Base-by-base conservation (phyloP, 2,888 invertebrate genomes). In the Epinotia ramella region DNA sequence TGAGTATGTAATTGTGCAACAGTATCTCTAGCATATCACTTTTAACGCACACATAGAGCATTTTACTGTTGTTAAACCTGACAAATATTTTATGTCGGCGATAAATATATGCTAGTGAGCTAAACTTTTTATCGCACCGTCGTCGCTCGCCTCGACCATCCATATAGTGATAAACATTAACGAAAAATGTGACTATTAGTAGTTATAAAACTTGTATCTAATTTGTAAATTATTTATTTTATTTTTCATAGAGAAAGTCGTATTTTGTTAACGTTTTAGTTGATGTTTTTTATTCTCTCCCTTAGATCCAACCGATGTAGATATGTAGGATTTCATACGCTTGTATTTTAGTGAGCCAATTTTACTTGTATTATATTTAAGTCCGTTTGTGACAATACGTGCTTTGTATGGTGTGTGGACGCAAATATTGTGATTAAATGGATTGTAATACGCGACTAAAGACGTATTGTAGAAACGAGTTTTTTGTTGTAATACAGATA, bases 201-300 rank as follows among this genome's bases (percentile, higher is more conserved):
- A 88, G 87, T 79, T 73, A 76, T 78, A 89, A 89, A 91, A 92
- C 90, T 90, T 93, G 93, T 94, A 94, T 92, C 88, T 94, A 92
- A 93, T 92, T 91, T 94, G 94, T 94, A 94, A 93, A 94, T 94
- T 94, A 93, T 87, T 88, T 88, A 87, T 92, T 93, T 91, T 92
- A 92, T 93, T 94, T 93, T 94, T 92, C 89, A 94, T 94, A 94
- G 94, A 94, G 92, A 94, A 94, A 91, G 92, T 91, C 87, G 94
- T 94, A 94, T 94, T 94, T 94, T 94, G 93, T 94, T 94, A 94
- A 94, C 93, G 94, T 94, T 94, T 92, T 94, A 94, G 94, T 94
- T 94, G 93, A 93, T 94, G 91, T 92, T 94, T 92, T 87, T 87
- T 87, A 90, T 91, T 90, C 87, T 91, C 89, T 91, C 89, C 91